Evolutionary conservation across 2,888 invertebrate species (phyloP).

Genomic region (Platycheirus rosarum): DNA sequence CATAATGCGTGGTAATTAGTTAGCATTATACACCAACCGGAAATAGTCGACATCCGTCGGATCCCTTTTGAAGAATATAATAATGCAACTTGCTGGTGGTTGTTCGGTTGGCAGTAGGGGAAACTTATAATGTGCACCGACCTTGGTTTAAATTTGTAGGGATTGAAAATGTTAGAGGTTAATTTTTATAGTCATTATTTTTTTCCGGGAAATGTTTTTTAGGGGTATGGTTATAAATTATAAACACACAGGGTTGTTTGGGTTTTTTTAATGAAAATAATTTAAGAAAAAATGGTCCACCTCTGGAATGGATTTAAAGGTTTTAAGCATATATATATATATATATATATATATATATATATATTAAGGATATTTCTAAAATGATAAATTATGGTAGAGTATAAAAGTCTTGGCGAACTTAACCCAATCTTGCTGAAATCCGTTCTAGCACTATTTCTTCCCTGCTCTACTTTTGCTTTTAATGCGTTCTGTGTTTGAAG

Average conservation of each 20-base stretch:
- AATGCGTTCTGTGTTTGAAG: no score
- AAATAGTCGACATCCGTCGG: conserved; percentile 57
- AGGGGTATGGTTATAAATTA: background rate
- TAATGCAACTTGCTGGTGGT: conserved; percentile 29
- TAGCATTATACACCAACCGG: conserved; percentile 56
- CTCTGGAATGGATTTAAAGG: no score
- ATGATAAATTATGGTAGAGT: no score
- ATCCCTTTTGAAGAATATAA: conserved; percentile 19
- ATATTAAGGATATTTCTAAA: no score
- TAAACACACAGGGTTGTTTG: no score
- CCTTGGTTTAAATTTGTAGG: conserved; percentile 18
- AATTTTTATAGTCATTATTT: background rate
- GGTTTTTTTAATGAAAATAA: background rate
- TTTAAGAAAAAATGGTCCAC: no score
- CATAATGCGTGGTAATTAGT: conserved; percentile 53
- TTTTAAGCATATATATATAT: no score
- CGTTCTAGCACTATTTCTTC: no score
- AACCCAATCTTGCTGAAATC: no score
- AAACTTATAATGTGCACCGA: conserved; percentile 6
- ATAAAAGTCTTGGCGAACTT: no score
- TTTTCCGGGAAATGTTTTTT: background rate
- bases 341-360: no score
- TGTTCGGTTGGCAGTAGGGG: background rate
- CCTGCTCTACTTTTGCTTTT: no score
- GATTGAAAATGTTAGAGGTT: background rate